Evolutionary conservation across 1,140 invertebrate genomes (phyloP).

Genomic region (Lordiphosa clarofinis): DNA sequence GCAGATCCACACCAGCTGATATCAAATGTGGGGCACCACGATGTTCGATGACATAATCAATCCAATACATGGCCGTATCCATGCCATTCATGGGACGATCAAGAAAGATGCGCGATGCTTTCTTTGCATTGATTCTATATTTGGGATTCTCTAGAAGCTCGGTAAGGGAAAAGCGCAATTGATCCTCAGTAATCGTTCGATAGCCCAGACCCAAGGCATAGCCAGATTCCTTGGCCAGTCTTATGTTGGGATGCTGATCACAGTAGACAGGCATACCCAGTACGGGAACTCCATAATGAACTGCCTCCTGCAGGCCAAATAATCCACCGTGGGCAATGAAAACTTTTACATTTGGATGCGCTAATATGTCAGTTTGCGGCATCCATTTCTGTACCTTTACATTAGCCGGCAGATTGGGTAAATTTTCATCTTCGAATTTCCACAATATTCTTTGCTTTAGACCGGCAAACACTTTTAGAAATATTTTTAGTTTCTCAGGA

Average conservation of each 20-base stretch:
- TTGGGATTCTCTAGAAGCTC: constrained; percentile 80
- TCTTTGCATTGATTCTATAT: constrained; percentile 75
- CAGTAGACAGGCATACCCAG: constrained; percentile 83
- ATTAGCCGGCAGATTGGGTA: constrained; percentile 81
- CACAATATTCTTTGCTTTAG: constrained; percentile 83
- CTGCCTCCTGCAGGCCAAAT: constrained; percentile 82
- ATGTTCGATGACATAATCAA: constrained; percentile 83
- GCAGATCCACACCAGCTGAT: constrained; percentile 81
- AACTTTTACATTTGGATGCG: constrained; percentile 82
- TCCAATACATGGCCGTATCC: constrained; percentile 83
- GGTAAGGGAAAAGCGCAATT: constrained; percentile 70
- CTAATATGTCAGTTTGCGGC: constrained; percentile 83
- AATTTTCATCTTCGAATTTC: constrained; percentile 82
- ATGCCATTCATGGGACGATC: constrained; percentile 81
- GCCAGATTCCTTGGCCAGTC: constrained; percentile 34
- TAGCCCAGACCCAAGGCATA: constrained; percentile 54
- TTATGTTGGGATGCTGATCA: constrained; percentile 80
- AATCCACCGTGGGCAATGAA: constrained; percentile 85
- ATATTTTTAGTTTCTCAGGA: constrained; percentile 77
- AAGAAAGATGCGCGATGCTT: constrained; percentile 80
- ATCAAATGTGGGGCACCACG: constrained; percentile 82
- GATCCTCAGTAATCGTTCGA: constrained; percentile 56
- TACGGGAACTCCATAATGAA: constrained; percentile 83
- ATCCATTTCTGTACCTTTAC: constrained; percentile 83
- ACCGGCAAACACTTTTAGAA: constrained; percentile 81